Evolutionary conservation across 2,797 vertebrate species (phyloP).

Genomic region (Pyrrhura leucotis): DNA sequence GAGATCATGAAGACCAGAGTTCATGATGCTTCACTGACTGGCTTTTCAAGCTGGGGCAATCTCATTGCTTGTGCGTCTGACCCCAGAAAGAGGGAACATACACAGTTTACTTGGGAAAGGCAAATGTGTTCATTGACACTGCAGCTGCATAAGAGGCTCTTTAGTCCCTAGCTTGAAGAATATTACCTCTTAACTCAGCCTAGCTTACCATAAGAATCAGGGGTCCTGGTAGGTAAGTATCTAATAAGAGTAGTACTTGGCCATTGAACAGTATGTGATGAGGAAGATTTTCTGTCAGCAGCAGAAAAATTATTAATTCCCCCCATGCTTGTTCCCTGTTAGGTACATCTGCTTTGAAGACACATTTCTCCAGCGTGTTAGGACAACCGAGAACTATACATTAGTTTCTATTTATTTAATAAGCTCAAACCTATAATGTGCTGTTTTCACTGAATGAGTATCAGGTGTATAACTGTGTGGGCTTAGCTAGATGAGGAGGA

Average conservation of each 20-base stretch:
- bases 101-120: neutral
- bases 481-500: neutral
- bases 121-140: neutral
- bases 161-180: neutral
- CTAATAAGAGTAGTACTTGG: neutral
- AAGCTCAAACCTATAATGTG: neutral
- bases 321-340: neutral
- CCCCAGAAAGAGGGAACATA: neutral
- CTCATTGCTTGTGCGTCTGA: neutral
- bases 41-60: neutral
- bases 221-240: neutral
- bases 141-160: neutral
- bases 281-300: neutral
- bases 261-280: neutral
- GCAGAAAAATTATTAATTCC: neutral
- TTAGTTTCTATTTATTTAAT: neutral
- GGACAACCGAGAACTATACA: neutral
- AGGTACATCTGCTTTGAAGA: neutral
- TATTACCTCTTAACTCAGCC: neutral
- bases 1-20: neutral
- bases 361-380: neutral
- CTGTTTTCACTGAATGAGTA: neutral
- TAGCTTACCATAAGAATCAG: neutral
- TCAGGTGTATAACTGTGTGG: neutral
- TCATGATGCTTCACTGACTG: neutral